These are phyloP conservation scores for Zaprionus camerounensis DNA, from an alignment of 1,140 invertebrate genomes.

Conservation along the genomic window DNA sequence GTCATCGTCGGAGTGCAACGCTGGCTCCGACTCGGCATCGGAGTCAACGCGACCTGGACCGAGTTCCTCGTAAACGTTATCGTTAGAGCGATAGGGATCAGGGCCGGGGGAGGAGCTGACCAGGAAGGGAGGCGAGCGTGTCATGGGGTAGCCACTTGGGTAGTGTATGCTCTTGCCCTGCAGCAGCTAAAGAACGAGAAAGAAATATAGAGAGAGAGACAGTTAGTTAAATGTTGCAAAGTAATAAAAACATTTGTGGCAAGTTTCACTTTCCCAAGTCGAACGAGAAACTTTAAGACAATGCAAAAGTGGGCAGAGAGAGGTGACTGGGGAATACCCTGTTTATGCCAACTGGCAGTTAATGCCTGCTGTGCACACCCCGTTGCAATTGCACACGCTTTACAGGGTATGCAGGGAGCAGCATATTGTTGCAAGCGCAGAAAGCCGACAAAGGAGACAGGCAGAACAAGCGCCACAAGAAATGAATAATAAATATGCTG, in stretches of 20 bases:
- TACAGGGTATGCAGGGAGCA: constrained; percentile 11
- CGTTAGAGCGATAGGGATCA: constrained; percentile 88
- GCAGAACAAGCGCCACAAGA: constrained; percentile 52
- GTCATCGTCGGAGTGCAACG: constrained; percentile 88
- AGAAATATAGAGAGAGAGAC: constrained; percentile 46
- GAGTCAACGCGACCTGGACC: constrained; percentile 85
- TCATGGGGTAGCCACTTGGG: constrained; percentile 86
- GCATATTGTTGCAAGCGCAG: not conserved
- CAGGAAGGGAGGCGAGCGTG: constrained; percentile 86
- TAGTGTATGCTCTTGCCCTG: constrained; percentile 87
- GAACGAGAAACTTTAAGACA: not conserved
- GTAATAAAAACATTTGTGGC: constrained; percentile 7
- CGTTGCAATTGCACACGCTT: not conserved
- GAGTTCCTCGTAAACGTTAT: constrained; percentile 90
- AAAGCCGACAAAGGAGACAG: constrained; percentile 1
- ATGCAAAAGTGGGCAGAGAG: not conserved
- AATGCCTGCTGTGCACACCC: not conserved
- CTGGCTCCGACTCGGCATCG: constrained; percentile 87
- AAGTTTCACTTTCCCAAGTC: not conserved
- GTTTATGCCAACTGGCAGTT: not conserved
- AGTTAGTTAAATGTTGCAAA: constrained; percentile 23
- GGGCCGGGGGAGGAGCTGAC: constrained; percentile 89
- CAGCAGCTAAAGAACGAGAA: constrained; percentile 87
- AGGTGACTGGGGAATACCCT: not conserved
- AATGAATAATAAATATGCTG: constrained; percentile 67